These are phyloP conservation scores for Campoplex capitator DNA, from an alignment of 2,888 invertebrate genomes.

Conservation along the genomic window DNA sequence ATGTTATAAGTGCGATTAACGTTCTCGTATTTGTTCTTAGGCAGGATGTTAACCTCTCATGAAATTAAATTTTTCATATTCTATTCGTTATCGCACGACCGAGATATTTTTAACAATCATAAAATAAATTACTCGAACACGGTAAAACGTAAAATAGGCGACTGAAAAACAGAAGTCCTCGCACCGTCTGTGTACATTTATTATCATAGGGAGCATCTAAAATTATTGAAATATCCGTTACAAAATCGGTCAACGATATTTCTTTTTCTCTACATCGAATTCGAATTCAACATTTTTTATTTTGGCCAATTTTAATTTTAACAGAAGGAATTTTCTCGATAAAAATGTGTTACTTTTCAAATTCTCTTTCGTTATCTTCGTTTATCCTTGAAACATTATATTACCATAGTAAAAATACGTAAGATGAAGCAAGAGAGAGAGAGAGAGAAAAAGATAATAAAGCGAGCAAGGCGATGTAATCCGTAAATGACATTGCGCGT, in stretches of 20 bases:
- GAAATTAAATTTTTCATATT: too few relatives aligned
- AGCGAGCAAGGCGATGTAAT: slow-evolving; percentile 4
- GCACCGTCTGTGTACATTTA: too few relatives aligned
- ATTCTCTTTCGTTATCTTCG: not conserved
- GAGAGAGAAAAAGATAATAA: not conserved
- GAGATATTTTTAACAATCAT: not conserved
- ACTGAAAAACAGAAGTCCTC: not conserved
- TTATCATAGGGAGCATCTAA: too few relatives aligned
- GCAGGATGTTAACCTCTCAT: too few relatives aligned
- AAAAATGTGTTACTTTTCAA: not conserved
- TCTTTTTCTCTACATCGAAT: not conserved
- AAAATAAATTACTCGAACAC: not conserved
- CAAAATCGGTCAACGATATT: not conserved
- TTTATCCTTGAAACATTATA: not conserved
- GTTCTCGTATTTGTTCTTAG: too few relatives aligned
- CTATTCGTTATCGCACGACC: too few relatives aligned
- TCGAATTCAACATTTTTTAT: not conserved
- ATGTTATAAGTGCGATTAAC: too few relatives aligned
- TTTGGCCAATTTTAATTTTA: not conserved
- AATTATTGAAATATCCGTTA: not conserved
- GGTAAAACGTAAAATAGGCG: not conserved
- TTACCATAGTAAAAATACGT: not conserved
- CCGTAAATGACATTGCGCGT: slow-evolving; percentile 32
- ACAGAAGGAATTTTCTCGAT: slow-evolving; percentile 66
- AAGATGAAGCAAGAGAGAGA: not conserved